A percentile compares a stretch with the other conserved stretches of the same genome.
These are phyloP conservation scores for Rhynchonycteris naso DNA, from an alignment of 2,797 vertebrate species.

Conservation along the genomic window DNA sequence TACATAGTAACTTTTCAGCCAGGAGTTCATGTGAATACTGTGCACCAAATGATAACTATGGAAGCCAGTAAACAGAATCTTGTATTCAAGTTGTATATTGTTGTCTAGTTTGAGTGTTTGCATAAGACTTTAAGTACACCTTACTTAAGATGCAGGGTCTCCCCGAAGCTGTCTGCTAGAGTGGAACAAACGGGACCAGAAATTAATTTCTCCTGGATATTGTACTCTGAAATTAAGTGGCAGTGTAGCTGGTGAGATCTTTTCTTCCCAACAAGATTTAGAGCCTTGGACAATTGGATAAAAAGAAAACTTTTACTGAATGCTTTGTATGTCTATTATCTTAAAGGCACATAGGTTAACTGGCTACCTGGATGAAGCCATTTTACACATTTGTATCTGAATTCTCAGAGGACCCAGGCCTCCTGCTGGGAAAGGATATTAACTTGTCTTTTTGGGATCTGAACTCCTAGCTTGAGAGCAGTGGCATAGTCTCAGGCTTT, in stretches of 20 bases:
- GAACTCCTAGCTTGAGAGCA: background rate
- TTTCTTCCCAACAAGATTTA: constrained; percentile 19
- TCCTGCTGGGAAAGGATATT: background rate
- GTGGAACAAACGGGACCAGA: background rate
- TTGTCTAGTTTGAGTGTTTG: background rate
- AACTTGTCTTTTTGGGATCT: background rate
- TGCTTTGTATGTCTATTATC: background rate
- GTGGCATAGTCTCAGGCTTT: background rate
- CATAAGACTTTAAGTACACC: background rate
- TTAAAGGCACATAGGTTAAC: background rate
- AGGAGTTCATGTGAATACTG: background rate
- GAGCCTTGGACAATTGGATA: background rate
- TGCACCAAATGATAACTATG: background rate
- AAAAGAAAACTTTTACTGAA: constrained; percentile 17
- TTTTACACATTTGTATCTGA: constrained; percentile 13
- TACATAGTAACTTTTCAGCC: background rate
- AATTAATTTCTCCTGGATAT: constrained; percentile 42
- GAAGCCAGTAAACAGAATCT: background rate
- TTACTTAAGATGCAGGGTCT: background rate
- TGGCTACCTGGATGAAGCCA: background rate
- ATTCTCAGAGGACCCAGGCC: background rate
- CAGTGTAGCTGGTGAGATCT: background rate
- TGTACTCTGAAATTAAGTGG: constrained; percentile 28
- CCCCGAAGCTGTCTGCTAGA: background rate
- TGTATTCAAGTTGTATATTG: background rate